phyloP scores from a whole-genome alignment of 2,113 vertebrate genomes.

The Nannospalax galili region DNA sequence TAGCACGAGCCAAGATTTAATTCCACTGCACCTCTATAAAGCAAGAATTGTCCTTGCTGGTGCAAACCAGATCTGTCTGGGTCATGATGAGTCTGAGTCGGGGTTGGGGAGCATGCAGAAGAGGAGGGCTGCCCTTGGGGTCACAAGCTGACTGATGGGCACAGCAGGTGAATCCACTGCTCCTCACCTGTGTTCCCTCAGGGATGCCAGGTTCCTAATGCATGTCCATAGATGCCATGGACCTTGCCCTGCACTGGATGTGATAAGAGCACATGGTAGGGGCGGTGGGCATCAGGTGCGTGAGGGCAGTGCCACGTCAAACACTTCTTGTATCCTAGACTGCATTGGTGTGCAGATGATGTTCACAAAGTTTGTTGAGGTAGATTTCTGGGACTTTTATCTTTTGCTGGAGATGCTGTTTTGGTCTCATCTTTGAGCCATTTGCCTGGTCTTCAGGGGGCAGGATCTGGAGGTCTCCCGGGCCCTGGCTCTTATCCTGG shows the following conservation, averaged over 20 bases:
- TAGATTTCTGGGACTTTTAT: background rate
- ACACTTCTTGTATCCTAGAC: background rate
- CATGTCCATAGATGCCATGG: accelerated
- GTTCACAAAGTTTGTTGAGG: accelerated
- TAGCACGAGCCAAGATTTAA: accelerated
- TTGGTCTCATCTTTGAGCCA: background rate
- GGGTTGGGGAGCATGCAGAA: background rate
- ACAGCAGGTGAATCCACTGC: no score
- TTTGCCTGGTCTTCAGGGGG: background rate
- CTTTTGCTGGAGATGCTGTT: background rate
- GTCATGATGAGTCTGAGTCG: background rate
- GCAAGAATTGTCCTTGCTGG: background rate
- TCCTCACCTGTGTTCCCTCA: background rate
- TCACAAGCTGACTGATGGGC: background rate
- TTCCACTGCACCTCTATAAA: accelerated
- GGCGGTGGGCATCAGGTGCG: background rate
- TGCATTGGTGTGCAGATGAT: background rate
- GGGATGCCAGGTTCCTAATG: background rate
- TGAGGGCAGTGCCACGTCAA: accelerated
- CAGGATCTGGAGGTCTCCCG: background rate
- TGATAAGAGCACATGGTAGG: no score
- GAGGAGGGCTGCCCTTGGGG: background rate
- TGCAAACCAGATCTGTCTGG: background rate
- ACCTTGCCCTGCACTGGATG: background rate
- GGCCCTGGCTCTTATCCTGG: background rate